Base-by-base conservation (phyloP, 2,888 invertebrate species). In the Mallateleia sp. region DNA sequence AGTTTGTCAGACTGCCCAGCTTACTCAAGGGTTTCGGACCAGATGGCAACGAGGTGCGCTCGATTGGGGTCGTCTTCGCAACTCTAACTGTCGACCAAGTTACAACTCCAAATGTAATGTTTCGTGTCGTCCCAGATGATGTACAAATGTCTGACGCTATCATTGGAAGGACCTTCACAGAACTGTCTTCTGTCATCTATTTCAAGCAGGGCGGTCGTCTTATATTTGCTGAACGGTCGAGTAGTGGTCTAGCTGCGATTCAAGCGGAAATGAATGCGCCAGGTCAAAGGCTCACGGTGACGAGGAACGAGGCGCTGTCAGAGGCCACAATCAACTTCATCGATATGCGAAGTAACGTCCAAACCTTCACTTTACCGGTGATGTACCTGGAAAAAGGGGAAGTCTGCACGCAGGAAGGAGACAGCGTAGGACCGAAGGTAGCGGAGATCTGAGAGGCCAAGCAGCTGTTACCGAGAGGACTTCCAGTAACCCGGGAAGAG, bases 91-190 rank as follows among this genome's bases (percentile, higher is more conserved):
- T 71, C 1, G 71, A 71, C 15, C 2, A 34, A 14, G 71, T 71
- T 8, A 20, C 18, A 0, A 34, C 9, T 8, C 34, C 25, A 18
- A 8, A 42, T 2, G 24, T 71, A 0, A 62, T 72, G 11, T 47
- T 91, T 20, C 74, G 88, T 45, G 71, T 91, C 15, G 91, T 91
- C n/a, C 89, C 89, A 9, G 89, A 91, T 75, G 85, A 89, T 38
- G 85, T 80, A 7, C 90, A 91, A 54, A 45, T 71, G 11, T 38
- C 83, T 1, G 89, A 89, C 47, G n/a, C 90, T 15, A 84, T 90
- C 25, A 83, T 91, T 15, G 89, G 91, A 15, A 74, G 90, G 20
- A 88, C 88, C 3, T 90, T 82, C 22, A 90, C 87, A 0, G 90
- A 90, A n/a, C 25, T 87, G 24, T 45, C 80, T 11, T 80, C 88